Evolutionary conservation across 1,140 invertebrate genomes (phyloP).

Genomic region (Adelges cooleyi): DNA sequence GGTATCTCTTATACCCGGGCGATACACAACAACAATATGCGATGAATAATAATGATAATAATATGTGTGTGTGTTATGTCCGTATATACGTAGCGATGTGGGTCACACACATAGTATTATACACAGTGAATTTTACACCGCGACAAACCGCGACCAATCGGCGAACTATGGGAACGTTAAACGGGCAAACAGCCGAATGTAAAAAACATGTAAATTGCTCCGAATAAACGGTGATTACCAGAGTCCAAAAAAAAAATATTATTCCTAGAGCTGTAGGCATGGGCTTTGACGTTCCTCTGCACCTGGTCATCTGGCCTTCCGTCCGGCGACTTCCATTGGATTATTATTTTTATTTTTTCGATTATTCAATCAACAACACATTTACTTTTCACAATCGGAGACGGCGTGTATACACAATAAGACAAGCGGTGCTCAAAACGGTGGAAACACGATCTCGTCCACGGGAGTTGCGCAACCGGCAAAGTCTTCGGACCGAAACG

Average conservation of each 20-base stretch:
- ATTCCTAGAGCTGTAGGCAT: not conserved
- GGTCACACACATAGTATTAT: not conserved
- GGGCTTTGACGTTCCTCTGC: not conserved
- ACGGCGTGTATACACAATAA: too few relatives aligned
- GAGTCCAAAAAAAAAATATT: too few relatives aligned
- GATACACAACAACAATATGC: too few relatives aligned
- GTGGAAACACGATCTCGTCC: not conserved
- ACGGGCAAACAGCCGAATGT: not conserved
- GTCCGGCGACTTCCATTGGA: too few relatives aligned
- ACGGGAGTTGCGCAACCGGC: not conserved
- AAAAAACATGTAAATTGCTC: constrained; percentile 21
- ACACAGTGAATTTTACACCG: not conserved
- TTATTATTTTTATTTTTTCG: not conserved
- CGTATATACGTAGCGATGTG: not conserved
- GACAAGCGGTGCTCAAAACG: too few relatives aligned
- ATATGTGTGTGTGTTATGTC: too few relatives aligned
- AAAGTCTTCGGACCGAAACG: constrained; percentile 4
- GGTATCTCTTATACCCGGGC: too few relatives aligned
- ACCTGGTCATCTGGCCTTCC: not conserved
- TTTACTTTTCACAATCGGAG: too few relatives aligned
- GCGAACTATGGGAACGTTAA: constrained; percentile 10
- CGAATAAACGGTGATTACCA: constrained; percentile 18
- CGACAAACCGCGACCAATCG: constrained; percentile 14
- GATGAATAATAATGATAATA: too few relatives aligned
- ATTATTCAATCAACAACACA: constrained; percentile 5